Conservation (phyloP, 1,140 invertebrate species). For the Formica exsecta region DNA sequence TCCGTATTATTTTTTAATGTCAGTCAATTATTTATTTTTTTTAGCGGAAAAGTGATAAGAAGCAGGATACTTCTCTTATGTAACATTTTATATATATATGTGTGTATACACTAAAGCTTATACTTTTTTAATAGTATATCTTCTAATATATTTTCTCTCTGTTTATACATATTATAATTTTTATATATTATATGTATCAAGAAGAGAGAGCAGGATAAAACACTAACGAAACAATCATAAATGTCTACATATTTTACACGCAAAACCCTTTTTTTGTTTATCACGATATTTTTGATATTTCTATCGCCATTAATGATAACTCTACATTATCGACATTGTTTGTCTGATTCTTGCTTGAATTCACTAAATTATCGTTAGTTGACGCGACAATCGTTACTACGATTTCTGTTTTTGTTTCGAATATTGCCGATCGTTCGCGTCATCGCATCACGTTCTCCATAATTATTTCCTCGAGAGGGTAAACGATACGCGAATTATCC, state of each 20-base stretch:
- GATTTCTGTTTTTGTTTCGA: neutral
- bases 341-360: neutral
- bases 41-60: neutral
- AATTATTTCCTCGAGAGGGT: neutral
- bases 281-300: too few relatives aligned
- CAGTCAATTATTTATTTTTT: neutral
- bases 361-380: neutral
- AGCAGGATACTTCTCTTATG: neutral
- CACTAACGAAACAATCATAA: neutral
- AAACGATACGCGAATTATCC: neutral
- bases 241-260: neutral
- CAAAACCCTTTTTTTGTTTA: neutral
- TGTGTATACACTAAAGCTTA: neutral
- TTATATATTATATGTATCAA: constrained; percentile 34
- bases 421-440: constrained; percentile 18
- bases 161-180: constrained; percentile 29
- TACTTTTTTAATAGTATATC: constrained; percentile 20
- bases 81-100: neutral
- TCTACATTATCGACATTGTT: neutral
- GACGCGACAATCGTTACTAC: neutral
- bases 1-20: neutral
- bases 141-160: constrained; percentile 34
- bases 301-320: neutral
- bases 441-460: neutral
- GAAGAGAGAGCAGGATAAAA: constrained; percentile 30